These are phyloP conservation scores for Silurus meridionalis DNA, from an alignment of 2,113 vertebrate species.

Conservation along the genomic window DNA sequence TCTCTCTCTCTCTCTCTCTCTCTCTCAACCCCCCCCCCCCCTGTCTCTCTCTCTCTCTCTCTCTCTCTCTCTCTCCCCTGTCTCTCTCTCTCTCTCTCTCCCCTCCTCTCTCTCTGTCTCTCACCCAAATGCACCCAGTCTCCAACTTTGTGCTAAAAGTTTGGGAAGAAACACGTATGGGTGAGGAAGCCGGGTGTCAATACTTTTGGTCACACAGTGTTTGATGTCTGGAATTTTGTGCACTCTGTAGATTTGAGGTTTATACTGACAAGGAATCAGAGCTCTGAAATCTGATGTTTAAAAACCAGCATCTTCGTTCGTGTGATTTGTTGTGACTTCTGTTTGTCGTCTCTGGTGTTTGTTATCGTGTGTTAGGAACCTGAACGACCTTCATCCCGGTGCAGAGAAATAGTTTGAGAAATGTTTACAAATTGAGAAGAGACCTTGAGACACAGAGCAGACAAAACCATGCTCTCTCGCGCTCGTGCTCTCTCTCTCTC, in stretches of 20 bases:
- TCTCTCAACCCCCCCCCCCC: too few species aligned
- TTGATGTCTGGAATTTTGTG: too few species aligned
- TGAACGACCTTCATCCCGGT: background rate
- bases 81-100: background rate
- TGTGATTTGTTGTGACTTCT: too few species aligned
- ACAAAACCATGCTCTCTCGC: background rate
- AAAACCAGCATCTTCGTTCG: too few species aligned
- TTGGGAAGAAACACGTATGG: too few species aligned
- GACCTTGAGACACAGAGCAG: slow-evolving; percentile 31
- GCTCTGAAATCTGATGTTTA: too few species aligned
- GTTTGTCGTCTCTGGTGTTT: background rate
- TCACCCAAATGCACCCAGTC: background rate
- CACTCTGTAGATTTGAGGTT: too few species aligned
- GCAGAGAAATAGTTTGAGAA: background rate
- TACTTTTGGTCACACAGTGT: too few species aligned
- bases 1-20: background rate
- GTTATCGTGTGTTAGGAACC: background rate
- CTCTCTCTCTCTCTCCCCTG: background rate
- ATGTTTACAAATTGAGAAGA: slow-evolving; percentile 27
- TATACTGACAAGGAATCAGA: too few species aligned
- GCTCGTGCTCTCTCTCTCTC: too few species aligned
- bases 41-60: background rate
- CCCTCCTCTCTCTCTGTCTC: background rate
- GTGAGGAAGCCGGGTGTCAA: too few species aligned
- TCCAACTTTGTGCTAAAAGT: background rate